Conservation (phyloP, 1,140 invertebrate genomes). For the Drosophila mayri region DNA sequence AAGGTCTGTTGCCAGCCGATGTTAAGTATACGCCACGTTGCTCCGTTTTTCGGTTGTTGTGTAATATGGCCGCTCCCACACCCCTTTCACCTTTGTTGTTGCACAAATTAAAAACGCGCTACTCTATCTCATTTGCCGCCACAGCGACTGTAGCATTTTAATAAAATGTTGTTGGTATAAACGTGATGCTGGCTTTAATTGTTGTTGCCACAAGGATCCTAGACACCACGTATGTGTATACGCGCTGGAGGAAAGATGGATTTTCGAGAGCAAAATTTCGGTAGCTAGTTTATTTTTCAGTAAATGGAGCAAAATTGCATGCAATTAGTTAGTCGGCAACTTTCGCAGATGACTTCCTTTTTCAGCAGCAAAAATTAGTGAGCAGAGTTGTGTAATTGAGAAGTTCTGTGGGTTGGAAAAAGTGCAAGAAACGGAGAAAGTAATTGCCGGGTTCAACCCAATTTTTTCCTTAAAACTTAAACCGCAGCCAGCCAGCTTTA, state of each 20-base stretch:
- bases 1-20: slow-evolving; percentile 18
- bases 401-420: background rate
- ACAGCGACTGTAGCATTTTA: slow-evolving; percentile 52
- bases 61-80: background rate
- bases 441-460: background rate
- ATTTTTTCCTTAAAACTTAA: background rate
- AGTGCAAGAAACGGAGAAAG: background rate
- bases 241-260: background rate
- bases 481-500: background rate
- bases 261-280: background rate
- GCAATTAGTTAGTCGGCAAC: slow-evolving; percentile 48
- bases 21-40: slow-evolving; percentile 60
- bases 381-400: slow-evolving; percentile 14
- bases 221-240: background rate
- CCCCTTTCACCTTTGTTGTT: slow-evolving; percentile 28
- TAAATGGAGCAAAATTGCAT: slow-evolving; percentile 49
- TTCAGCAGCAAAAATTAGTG: slow-evolving; percentile 35
- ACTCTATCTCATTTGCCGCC: slow-evolving; percentile 47
- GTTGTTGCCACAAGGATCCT: slow-evolving; percentile 45
- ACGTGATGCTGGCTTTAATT: slow-evolving; percentile 69
- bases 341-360: slow-evolving; percentile 28
- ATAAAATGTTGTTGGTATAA: slow-evolving; percentile 71
- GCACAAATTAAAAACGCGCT: slow-evolving; percentile 75
- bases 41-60: slow-evolving; percentile 38
- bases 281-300: slow-evolving; percentile 35